Evolutionary conservation across 2,888 invertebrate genomes (phyloP), one percentile per base, ranked within the genome.

Genomic region (Phymatocera aterrima): DNA sequence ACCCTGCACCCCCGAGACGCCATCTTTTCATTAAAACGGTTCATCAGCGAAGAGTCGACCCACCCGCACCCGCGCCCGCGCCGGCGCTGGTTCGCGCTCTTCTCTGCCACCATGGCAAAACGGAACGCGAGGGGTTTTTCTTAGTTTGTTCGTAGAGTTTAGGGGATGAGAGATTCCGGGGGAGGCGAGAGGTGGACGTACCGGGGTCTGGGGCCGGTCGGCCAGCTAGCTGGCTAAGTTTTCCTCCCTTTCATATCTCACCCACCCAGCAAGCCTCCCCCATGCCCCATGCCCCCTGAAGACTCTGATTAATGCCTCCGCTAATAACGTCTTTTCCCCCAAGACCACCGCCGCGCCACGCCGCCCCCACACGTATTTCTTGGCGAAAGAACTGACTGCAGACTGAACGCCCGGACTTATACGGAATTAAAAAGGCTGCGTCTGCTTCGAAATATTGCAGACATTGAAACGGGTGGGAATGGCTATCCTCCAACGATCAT

Each of bases 11-110:
- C 48, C 46, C 3, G 21, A 74, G 83, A 83, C 88, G 88, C 89
- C 89, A 88, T 89, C 88, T 89, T 89, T 89, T 89, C 89, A 89
- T 89, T 89, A 89, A 88, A 88, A 86, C 87, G 87, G 83, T 87
- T 88, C 87, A 86, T 87, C 87, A 82, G 85, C 83, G 85, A 80
- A 82, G n/a, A n/a, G n/a, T n/a, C n/a, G n/a, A n/a, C n/a, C n/a
- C n/a, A n/a, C n/a, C n/a, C n/a, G n/a, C n/a, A n/a, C 83, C 87
- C 18, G 24, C 8, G 37, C 34, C 85, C 83, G 81, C 77, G 80
- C 85, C 82, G 88, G 85, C 87, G 86, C 87, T 84, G 82, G 37
- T 80, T 81, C 82, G 81, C 75, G 75, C 57, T 12, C 60, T 75
- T 43, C 48, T 31, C 4, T 3, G 68, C n/a, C n/a, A n/a, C n/a